These are phyloP conservation scores for Serrognathus titanus DNA, from an alignment of 2,888 invertebrate genomes.

Conservation along the genomic window DNA sequence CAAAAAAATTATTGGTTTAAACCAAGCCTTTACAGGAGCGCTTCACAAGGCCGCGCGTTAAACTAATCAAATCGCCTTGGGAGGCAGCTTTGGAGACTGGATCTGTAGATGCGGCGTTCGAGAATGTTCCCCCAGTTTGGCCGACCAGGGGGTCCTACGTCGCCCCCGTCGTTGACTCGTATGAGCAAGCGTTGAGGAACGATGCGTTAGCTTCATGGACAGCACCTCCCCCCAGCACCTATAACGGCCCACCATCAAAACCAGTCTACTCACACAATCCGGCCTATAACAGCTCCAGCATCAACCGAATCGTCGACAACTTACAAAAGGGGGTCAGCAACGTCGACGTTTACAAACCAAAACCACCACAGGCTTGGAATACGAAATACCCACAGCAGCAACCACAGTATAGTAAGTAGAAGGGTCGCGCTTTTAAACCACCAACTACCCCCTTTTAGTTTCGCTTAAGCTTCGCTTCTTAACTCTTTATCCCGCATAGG, in stretches of 20 bases:
- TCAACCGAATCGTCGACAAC: conserved; percentile 47
- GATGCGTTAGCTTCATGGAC: conserved; percentile 39
- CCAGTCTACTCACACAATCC: conserved; percentile 41
- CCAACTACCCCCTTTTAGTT: neutral
- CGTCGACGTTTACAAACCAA: conserved; percentile 51
- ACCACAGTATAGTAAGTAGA: conserved; percentile 43
- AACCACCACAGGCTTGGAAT: conserved; percentile 52
- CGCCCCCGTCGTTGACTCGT: conserved; percentile 44
- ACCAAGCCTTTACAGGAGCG: conserved; percentile 51
- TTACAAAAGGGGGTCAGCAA: conserved; percentile 42
- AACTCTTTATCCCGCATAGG: neutral
- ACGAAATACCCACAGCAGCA: conserved; percentile 34
- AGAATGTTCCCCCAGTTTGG: conserved; percentile 47
- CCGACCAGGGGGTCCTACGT: conserved; percentile 41
- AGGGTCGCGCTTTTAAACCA: neutral
- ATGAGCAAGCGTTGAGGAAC: conserved; percentile 42
- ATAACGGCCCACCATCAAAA: conserved; percentile 21
- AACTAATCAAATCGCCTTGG: conserved; percentile 66
- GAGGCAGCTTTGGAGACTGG: conserved; percentile 69
- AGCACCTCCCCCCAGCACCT: conserved; percentile 24
- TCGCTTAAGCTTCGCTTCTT: neutral
- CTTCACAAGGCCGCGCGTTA: conserved; percentile 56
- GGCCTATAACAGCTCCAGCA: conserved; percentile 47
- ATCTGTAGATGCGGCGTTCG: conserved; percentile 67
- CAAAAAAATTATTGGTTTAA: neutral